Percentiles rank a stretch among this genome's conserved stretches.
Conservation (phyloP, 2,113 vertebrate genomes). For the Proterorhinus semilunaris region DNA sequence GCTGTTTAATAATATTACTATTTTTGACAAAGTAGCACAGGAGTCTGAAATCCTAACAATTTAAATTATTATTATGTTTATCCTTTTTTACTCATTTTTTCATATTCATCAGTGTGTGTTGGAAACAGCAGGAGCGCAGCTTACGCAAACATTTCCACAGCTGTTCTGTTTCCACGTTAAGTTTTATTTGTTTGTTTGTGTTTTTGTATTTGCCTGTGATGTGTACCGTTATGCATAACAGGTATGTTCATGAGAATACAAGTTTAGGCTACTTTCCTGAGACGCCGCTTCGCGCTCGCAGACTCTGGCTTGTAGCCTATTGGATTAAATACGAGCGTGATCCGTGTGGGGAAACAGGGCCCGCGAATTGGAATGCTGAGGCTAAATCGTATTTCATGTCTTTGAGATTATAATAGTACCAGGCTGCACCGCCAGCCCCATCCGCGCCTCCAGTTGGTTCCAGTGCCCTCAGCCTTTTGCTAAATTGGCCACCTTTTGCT, state of each 20-base stretch:
- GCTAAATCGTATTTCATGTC: slow-evolving; percentile 11
- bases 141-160: neutral
- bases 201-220: neutral
- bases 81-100: neutral
- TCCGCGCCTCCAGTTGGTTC: slow-evolving; percentile 15
- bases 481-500: slow-evolving; percentile 40
- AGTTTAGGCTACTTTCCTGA: neutral
- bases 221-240: neutral
- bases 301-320: neutral
- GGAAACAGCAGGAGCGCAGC: neutral
- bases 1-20: no score
- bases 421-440: slow-evolving; percentile 20
- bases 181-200: neutral
- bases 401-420: slow-evolving; percentile 22
- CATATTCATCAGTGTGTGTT: neutral
- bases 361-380: slow-evolving; percentile 17
- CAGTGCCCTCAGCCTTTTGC: slow-evolving; percentile 45
- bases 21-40: neutral
- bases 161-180: neutral
- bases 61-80: neutral
- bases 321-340: slow-evolving; percentile 8
- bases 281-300: neutral
- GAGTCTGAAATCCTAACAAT: neutral
- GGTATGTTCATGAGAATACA: neutral
- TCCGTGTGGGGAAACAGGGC: slow-evolving; percentile 12